These are phyloP conservation scores for Cryptotis parvus DNA, from an alignment of 2,113 vertebrate genomes.

Conservation along the genomic window DNA sequence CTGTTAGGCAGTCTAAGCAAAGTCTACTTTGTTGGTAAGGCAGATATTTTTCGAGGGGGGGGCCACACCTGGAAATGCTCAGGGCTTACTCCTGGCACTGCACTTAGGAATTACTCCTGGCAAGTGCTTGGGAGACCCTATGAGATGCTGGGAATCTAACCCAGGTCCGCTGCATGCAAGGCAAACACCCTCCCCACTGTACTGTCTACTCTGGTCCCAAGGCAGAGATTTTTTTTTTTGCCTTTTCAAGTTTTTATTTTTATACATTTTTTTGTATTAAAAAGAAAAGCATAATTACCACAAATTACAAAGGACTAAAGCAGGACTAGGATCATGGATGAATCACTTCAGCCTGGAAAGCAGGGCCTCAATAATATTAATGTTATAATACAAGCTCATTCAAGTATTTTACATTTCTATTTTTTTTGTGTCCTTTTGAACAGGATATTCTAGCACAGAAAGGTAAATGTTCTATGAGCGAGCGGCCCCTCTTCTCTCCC, in stretches of 20 bases:
- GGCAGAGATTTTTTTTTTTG: too few species aligned
- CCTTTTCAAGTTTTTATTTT: constrained; percentile 95
- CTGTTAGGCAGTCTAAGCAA: background rate
- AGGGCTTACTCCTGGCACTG: too few species aligned
- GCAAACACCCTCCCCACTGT: too few species aligned
- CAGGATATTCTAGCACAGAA: constrained; percentile 92
- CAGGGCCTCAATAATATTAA: constrained; percentile 99
- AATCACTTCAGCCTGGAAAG: constrained; percentile 99
- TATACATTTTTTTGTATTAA: constrained; percentile 98
- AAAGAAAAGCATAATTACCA: constrained; percentile 99
- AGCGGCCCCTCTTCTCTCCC: constrained; percentile 90
- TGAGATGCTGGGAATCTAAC: too few species aligned
- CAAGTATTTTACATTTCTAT: constrained; percentile 99
- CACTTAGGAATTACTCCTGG: too few species aligned
- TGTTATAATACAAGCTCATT: constrained; percentile 99
- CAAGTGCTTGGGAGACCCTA: too few species aligned
- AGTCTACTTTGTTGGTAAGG: constrained; percentile 7
- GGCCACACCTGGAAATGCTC: too few species aligned
- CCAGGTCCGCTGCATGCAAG: too few species aligned
- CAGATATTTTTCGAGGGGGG: too few species aligned
- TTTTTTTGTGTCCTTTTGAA: constrained; percentile 90
- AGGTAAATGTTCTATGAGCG: constrained; percentile 90
- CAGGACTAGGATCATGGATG: constrained; percentile 98
- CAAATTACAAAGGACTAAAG: constrained; percentile 99
- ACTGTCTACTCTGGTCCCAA: too few species aligned